Evolutionary conservation across 2,888 invertebrate genomes (phyloP), one percentile per base, ranked within the genome.

Genomic region (Drymonia ruficornis): DNA sequence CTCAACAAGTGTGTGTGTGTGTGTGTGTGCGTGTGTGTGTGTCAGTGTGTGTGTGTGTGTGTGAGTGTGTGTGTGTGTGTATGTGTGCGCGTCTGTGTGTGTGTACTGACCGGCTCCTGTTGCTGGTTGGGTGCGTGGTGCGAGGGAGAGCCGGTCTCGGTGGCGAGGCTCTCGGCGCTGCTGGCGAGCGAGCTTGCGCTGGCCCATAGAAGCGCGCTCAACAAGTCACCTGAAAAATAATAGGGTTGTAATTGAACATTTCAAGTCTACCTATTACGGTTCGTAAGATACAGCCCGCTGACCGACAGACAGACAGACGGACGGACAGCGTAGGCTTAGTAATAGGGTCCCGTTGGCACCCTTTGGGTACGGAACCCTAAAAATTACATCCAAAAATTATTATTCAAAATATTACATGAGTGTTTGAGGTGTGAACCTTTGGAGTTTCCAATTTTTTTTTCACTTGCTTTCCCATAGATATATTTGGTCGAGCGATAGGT

Each of bases 141-240:
- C 74, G 82, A 71, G 16, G 72, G 75, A 31, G 74, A 70, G 79
- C 87, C 87, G 75, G 93, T 67, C 79, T 85, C 83, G 65, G 91
- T 79, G 67, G 73, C 58, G 53, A 88, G 83, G 66, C 86, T 88
- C 79, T 94, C 93, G 78, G 93, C 90, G 78, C 90, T 89, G 83
- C 86, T 80, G 53, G 83, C 68, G 47, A 91, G 80, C 0, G 91
- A 91, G 65, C 84, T 87, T 40, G 84, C 84, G 74, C 87, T 88
- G 59, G 84, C 83, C 91, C 92, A 92, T 79, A 92, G 87, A 56
- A 93, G 76, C 61, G 90, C 86, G 81, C 91, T 90, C 86, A 92
- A 89, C 89, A 92, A 89, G 89, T 92, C 92, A 85, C 87, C 92
- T 92, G 73, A 29, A 50, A 48, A 44, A 2, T 16, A 29, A n/a